Percentiles rank a stretch among this genome's conserved stretches.
Evolutionary conservation across 2,797 vertebrate species (phyloP).

Genomic region (Myioborus melanocephalus): DNA sequence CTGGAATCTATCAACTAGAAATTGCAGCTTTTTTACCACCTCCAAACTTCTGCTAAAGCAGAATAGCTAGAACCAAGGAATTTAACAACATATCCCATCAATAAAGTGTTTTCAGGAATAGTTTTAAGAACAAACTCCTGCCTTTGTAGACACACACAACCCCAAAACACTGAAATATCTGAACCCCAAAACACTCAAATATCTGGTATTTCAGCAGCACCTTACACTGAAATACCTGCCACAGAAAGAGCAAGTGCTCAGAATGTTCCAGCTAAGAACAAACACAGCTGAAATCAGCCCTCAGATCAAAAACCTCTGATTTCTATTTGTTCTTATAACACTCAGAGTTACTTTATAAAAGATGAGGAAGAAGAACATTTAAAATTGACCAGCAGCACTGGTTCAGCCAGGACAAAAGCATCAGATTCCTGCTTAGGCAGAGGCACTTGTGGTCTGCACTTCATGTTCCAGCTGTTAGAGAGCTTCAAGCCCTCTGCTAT

Average conservation of each 20-base stretch:
- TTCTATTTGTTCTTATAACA: background rate
- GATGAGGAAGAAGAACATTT: background rate
- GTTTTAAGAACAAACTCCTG: background rate
- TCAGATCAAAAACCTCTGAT: fast-evolving
- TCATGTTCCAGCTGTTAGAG: background rate
- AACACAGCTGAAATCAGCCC: background rate
- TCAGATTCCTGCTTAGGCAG: background rate
- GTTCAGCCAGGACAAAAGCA: background rate
- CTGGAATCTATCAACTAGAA: background rate
- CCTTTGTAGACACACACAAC: background rate
- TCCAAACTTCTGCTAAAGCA: background rate
- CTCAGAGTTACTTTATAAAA: background rate
- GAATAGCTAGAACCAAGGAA: background rate
- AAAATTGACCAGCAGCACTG: background rate
- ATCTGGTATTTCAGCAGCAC: background rate
- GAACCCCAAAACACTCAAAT: background rate
- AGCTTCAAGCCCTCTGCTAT: background rate
- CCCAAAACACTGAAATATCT: background rate
- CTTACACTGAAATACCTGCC: background rate
- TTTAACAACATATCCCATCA: background rate
- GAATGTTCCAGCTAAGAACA: background rate
- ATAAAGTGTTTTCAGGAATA: background rate
- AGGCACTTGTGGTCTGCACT: background rate
- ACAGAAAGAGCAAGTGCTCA: background rate
- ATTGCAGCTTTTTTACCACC: background rate